phyloP scores from a whole-genome alignment of 2,113 vertebrate genomes.

The Cyprinodon brontotheroides region DNA sequence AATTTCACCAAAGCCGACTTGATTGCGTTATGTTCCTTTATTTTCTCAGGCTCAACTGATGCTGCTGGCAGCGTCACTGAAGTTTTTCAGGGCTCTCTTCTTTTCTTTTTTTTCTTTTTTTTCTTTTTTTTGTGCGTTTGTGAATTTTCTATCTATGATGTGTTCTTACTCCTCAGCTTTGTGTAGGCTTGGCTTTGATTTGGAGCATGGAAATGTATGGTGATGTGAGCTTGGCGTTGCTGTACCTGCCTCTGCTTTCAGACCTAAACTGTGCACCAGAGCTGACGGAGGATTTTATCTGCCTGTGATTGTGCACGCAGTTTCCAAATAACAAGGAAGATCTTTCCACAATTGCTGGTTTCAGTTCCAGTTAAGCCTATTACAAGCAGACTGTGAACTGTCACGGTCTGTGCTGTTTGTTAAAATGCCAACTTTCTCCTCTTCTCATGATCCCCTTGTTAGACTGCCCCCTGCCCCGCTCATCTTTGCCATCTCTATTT shows the following conservation, averaged over 20 bases:
- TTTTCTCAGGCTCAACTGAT: conserved; percentile 53
- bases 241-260: conserved; percentile 48
- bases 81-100: conserved; percentile 29
- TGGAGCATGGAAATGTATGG: conserved; percentile 53
- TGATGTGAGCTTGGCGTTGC: conserved; percentile 47
- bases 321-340: conserved; percentile 39
- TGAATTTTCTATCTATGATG: conserved; percentile 27
- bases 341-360: conserved; percentile 50
- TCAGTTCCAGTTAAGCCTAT: conserved; percentile 62
- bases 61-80: conserved; percentile 69
- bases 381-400: conserved; percentile 43
- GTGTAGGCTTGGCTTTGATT: conserved; percentile 38
- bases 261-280: conserved; percentile 29
- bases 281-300: conserved; percentile 29
- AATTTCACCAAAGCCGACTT: conserved; percentile 29
- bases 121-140: conserved; percentile 19
- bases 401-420: conserved; percentile 44
- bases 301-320: conserved; percentile 29
- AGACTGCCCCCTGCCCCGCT: conserved; percentile 43
- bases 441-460: conserved; percentile 65
- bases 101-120: neutral
- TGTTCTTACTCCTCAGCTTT: neutral
- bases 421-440: conserved; percentile 60
- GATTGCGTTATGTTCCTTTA: conserved; percentile 8
- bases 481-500: conserved; percentile 55